Percentiles rank a stretch among this genome's conserved stretches.
Evolutionary conservation across 1,140 invertebrate genomes (phyloP).

Genomic region (Zaprionus capensis): DNA sequence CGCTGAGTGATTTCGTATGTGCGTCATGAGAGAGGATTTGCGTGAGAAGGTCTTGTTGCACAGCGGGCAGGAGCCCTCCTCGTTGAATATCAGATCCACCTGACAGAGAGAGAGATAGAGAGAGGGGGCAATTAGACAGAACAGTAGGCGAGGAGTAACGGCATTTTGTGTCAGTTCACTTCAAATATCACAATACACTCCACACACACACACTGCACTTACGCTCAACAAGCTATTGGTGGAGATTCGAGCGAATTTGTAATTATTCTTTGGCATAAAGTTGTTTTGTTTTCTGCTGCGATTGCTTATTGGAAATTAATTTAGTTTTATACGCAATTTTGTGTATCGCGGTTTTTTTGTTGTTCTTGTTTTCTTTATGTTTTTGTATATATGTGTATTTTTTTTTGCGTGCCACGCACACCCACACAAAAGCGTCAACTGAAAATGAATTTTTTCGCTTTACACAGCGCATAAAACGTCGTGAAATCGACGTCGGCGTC

Average conservation of each 20-base stretch:
- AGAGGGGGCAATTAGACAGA: conserved; percentile 14
- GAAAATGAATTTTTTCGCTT: conserved; percentile 78
- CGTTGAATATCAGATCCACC: conserved; percentile 84
- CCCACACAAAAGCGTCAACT: conserved; percentile 79
- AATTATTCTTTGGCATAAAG: conserved; percentile 6
- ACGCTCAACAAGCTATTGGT: conserved; percentile 77
- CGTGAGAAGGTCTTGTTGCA: conserved; percentile 87
- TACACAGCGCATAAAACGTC: conserved; percentile 70
- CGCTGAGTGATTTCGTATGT: conserved; percentile 87
- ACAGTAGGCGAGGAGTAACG: background rate
- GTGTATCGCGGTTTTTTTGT: conserved; percentile 26
- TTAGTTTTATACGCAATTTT: conserved; percentile 38
- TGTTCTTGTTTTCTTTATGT: background rate
- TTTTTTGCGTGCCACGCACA: conserved; percentile 66
- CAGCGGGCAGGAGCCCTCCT: conserved; percentile 85
- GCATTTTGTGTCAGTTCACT: conserved; percentile 17
- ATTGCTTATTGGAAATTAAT: conserved; percentile 64
- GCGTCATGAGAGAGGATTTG: conserved; percentile 86
- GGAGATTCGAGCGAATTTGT: conserved; percentile 58
- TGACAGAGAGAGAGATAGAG: conserved; percentile 22
- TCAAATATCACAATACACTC: conserved; percentile 25
- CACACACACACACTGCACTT: conserved; percentile 38
- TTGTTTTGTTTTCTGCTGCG: conserved; percentile 18
- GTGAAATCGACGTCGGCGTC: conserved; percentile 57
- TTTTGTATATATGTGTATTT: background rate